Evolutionary conservation across 1,140 invertebrate species (phyloP).

Genomic region (Drosophila novamexicana): DNA sequence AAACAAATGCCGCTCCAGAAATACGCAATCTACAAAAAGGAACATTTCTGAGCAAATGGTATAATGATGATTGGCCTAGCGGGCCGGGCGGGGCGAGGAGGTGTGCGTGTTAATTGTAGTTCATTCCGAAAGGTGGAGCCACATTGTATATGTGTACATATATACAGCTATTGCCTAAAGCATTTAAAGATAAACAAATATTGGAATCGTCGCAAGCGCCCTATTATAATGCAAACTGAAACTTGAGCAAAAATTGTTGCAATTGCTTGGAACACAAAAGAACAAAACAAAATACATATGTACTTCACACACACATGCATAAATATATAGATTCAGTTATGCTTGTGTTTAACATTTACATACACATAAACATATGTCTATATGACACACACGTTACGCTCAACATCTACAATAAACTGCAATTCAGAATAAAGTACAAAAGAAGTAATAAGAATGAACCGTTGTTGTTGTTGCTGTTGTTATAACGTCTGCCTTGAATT

Average conservation of each 20-base stretch:
- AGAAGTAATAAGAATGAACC: slow-evolving; percentile 1
- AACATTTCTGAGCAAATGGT: slow-evolving; percentile 1
- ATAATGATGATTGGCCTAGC: neutral
- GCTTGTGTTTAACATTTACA: neutral
- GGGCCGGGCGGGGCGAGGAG: neutral
- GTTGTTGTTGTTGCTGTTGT: slow-evolving; percentile 5
- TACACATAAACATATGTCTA: neutral
- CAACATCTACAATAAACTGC: slow-evolving; percentile 19
- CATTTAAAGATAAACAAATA: slow-evolving; percentile 13
- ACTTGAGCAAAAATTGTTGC: neutral
- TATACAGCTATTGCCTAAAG: too few species aligned
- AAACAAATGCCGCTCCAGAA: slow-evolving; percentile 21
- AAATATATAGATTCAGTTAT: neutral
- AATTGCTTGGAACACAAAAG: neutral
- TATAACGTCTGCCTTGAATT: slow-evolving; percentile 18
- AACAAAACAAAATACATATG: neutral
- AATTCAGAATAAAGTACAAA: slow-evolving; percentile 16
- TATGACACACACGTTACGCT: neutral
- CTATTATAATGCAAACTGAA: neutral
- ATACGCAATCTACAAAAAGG: slow-evolving; percentile 12
- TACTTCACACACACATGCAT: neutral
- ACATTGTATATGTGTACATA: neutral
- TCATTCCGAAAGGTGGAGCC: neutral
- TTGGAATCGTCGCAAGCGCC: neutral
- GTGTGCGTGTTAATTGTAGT: neutral